Percentiles rank a stretch among this genome's conserved stretches.
Evolutionary conservation across 2,113 vertebrate species (phyloP).

Genomic region (Gasterosteus nipponicus): DNA sequence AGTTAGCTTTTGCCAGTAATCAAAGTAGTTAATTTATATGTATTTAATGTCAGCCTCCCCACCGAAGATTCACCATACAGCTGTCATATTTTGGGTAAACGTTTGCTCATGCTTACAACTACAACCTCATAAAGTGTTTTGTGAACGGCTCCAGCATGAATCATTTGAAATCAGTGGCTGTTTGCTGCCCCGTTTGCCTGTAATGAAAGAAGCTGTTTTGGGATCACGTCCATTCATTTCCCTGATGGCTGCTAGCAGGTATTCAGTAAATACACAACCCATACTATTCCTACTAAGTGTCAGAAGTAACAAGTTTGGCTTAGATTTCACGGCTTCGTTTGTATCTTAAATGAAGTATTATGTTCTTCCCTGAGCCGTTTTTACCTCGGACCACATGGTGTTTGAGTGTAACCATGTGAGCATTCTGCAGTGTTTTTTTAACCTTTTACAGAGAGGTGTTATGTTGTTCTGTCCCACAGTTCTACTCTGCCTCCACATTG

Average conservation of each 20-base stretch:
- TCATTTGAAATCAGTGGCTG: not conserved
- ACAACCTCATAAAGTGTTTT: not conserved
- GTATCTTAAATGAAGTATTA: constrained; percentile 58
- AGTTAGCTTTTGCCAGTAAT: constrained; percentile 18
- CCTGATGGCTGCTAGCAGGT: constrained; percentile 1
- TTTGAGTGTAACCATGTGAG: not conserved
- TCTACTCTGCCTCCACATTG: constrained; percentile 17
- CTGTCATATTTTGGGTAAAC: not conserved
- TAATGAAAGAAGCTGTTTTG: not conserved
- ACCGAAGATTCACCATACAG: not conserved
- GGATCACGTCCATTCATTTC: not conserved
- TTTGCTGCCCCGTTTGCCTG: not conserved
- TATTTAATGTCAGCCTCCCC: constrained; percentile 46
- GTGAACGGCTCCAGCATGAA: not conserved
- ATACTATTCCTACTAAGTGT: not conserved
- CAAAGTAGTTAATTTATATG: constrained; percentile 38
- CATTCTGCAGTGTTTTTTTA: constrained; percentile 25
- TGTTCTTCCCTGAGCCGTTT: constrained; percentile 26
- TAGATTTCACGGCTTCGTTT: not conserved
- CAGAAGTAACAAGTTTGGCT: constrained; percentile 9
- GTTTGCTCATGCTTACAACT: not conserved
- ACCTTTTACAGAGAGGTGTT: constrained; percentile 2
- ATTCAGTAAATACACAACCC: not conserved
- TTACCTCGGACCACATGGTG: constrained; percentile 39
- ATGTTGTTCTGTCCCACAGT: constrained; percentile 3